phyloP scores from a whole-genome alignment of 2,113 vertebrate species.

The Girardinichthys multiradiatus region DNA sequence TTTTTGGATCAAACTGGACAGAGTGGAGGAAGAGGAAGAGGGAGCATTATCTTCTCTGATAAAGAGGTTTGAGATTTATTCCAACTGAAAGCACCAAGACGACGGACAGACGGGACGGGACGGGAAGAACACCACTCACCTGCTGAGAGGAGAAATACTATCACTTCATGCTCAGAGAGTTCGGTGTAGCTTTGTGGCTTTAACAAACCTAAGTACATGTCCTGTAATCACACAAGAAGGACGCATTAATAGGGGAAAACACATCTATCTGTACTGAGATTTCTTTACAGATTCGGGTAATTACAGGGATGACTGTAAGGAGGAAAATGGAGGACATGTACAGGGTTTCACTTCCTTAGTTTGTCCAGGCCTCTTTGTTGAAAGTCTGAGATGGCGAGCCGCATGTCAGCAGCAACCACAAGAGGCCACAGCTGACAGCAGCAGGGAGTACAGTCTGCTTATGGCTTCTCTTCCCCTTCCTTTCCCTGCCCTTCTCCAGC shows the following conservation, averaged over 20 bases:
- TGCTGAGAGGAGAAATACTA: slow-evolving; percentile 47
- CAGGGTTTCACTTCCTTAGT: slow-evolving; percentile 52
- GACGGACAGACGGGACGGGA: background rate
- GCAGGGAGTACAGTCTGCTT: slow-evolving; percentile 54
- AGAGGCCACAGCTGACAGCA: slow-evolving; percentile 53
- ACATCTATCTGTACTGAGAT: slow-evolving; percentile 2
- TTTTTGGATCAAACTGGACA: slow-evolving; percentile 69
- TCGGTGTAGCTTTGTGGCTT: slow-evolving; percentile 45
- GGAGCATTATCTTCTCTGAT: slow-evolving; percentile 41
- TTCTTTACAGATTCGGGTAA: slow-evolving; percentile 11
- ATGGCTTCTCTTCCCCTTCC: slow-evolving; percentile 67
- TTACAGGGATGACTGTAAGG: slow-evolving; percentile 7
- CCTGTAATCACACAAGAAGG: slow-evolving; percentile 60
- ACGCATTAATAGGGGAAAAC: slow-evolving; percentile 38
- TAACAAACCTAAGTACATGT: slow-evolving; percentile 68
- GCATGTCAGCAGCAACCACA: slow-evolving; percentile 36
- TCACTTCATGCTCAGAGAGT: slow-evolving; percentile 60
- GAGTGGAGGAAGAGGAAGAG: slow-evolving; percentile 20
- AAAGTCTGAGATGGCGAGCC: slow-evolving; percentile 27
- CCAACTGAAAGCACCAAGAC: slow-evolving; percentile 6
- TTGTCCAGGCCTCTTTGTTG: slow-evolving; percentile 29
- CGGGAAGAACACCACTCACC: slow-evolving; percentile 48
- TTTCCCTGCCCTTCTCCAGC: slow-evolving; percentile 61
- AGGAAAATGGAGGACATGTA: slow-evolving; percentile 13
- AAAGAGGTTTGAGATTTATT: slow-evolving; percentile 10